Base-by-base conservation (phyloP, 2,113 vertebrate species). In the Indri indri region DNA sequence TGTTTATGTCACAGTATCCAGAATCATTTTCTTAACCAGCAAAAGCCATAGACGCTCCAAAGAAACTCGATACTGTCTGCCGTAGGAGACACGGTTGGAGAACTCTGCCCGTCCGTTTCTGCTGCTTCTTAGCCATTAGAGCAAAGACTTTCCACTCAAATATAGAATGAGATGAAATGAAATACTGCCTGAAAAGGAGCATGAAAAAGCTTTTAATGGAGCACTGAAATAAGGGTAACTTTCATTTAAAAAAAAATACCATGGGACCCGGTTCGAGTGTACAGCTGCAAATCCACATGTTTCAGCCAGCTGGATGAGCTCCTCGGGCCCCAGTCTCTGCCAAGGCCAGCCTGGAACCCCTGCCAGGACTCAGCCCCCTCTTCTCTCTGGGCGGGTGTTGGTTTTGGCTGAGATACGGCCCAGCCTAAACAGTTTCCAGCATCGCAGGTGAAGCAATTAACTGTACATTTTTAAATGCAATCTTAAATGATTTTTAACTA, bases 381-480 rank as follows among this genome's bases (percentile, higher is more conserved):
- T 6, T 30, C 5, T 30, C 74, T 45, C 82, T 1, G 18, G 37
- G 34, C 0, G 0, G 22, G 32, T 4, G 6, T 17, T 82, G 42
- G 22, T 57, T 71, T 77, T 9, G 52, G 79, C 94, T 47, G 34
- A 89, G 34, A 65, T 12, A 30, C 4, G 22, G 77, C 14, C 70
- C 71, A 3, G 4, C 42, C 71, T 54, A 25, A 18, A 37, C 79
- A 57, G 30, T 18, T 73, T 45, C 88, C 40, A 82, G 54, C 45
- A 47, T 20, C 27, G 63, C 61, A 76, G 47, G 65, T 54, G 66
- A 92, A 95, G 34, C 74, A 52, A 37, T 74, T 76, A 52, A 40
- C 3, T 2, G 52, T 9, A 22, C 11, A 3, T 45, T 82, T 89
- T 68, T 0, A 2, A 63, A 52, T 88, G 32, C 40, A n/a, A 59